These are phyloP conservation scores for Cephus pygmeus DNA, from an alignment of 2,888 invertebrate species.

Conservation along the genomic window DNA sequence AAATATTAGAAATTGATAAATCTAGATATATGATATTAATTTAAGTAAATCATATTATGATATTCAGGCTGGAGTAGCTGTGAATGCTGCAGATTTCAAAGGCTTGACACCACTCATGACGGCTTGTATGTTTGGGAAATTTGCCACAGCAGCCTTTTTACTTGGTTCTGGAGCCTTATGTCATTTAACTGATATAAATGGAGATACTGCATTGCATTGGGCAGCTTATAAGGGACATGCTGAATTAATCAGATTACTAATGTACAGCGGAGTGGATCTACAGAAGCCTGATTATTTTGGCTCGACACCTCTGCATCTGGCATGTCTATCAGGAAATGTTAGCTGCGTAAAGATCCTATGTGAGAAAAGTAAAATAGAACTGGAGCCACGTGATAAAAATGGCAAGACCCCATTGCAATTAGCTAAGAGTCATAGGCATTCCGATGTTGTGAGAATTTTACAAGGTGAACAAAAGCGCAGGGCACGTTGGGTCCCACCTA, in stretches of 20 bases:
- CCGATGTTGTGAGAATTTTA: constrained; percentile 83
- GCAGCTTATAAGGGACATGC: constrained; percentile 93
- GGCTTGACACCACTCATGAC: constrained; percentile 90
- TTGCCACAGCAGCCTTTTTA: constrained; percentile 89
- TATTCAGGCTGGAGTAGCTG: constrained; percentile 82
- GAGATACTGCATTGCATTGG: constrained; percentile 94
- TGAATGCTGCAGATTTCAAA: constrained; percentile 91
- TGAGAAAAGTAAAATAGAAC: constrained; percentile 89
- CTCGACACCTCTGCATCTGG: constrained; percentile 90
- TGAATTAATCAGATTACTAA: constrained; percentile 86
- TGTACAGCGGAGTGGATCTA: constrained; percentile 91
- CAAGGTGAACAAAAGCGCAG: constrained; percentile 83
- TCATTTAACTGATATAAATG: constrained; percentile 89
- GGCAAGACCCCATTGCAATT: constrained; percentile 92
- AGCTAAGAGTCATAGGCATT: constrained; percentile 88
- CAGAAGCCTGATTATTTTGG: constrained; percentile 93
- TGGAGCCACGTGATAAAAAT: constrained; percentile 90
- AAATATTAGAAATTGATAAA: constrained; percentile 16
- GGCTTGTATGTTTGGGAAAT: constrained; percentile 92
- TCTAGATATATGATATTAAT: background rate
- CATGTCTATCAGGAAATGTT: constrained; percentile 88
- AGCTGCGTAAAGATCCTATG: constrained; percentile 88
- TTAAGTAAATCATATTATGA: background rate
- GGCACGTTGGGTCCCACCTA: constrained; percentile 87
- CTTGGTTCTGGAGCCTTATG: constrained; percentile 90